Percentiles rank a stretch among this genome's conserved stretches.
phyloP scores from a whole-genome alignment of 2,797 vertebrate genomes.

The Pangasius macronema region DNA sequence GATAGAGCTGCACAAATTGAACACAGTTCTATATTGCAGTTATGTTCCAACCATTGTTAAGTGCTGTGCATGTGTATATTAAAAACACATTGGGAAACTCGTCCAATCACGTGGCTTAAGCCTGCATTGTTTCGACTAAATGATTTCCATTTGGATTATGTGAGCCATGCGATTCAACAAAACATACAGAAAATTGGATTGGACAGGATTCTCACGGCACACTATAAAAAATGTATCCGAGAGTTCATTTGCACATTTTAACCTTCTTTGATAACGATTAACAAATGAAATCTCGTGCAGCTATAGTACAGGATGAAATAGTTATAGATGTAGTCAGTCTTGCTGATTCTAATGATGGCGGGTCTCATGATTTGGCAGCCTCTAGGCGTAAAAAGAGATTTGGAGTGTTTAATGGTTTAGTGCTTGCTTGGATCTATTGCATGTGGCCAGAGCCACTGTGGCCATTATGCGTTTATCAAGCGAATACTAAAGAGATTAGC shows the following conservation, averaged over 20 bases:
- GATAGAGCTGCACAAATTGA: background rate
- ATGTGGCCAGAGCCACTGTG: background rate
- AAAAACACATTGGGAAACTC: constrained; percentile 18
- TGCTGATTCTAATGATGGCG: background rate
- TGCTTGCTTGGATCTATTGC: background rate
- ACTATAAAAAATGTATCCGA: constrained; percentile 6
- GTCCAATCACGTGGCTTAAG: background rate
- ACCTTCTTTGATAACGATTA: background rate
- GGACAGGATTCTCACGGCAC: background rate
- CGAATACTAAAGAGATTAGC: background rate
- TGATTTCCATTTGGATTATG: constrained; percentile 23
- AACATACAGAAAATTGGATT: background rate
- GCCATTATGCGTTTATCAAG: background rate
- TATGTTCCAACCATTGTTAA: constrained; percentile 8
- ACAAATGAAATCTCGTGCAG: background rate
- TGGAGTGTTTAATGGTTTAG: background rate
- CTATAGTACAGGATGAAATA: background rate
- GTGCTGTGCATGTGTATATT: background rate
- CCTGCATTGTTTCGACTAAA: background rate
- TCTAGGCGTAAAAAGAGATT: background rate
- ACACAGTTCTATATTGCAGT: background rate
- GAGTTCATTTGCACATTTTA: background rate
- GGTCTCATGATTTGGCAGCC: background rate
- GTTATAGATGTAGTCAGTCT: background rate
- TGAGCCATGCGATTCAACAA: background rate